Conservation (phyloP, 64 coral and sea anemone genomes). For the Actinia equina region DNA sequence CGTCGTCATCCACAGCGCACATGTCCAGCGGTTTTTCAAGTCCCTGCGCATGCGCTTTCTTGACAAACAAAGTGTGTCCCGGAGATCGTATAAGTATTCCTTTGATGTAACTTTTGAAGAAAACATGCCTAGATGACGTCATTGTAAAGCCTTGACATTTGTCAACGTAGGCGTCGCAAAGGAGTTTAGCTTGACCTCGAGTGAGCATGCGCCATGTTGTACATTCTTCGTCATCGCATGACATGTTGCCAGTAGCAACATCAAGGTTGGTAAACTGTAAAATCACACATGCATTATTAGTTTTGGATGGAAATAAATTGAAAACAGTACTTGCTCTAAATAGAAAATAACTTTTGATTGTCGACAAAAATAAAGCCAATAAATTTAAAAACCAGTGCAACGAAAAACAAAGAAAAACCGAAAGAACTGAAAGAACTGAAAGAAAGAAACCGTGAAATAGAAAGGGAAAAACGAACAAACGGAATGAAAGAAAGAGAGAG, state of each 20-base stretch:
- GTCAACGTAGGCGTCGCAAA: neutral
- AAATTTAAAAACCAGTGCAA: too few relatives aligned
- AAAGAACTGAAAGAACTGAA: too few relatives aligned
- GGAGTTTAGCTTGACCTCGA: neutral
- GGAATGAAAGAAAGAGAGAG: too few relatives aligned
- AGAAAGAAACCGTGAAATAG: too few relatives aligned
- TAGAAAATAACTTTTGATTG: too few relatives aligned
- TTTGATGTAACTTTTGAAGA: neutral
- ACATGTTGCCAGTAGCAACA: neutral
- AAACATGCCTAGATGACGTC: neutral
- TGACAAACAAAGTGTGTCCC: neutral
- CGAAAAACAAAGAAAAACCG: too few relatives aligned
- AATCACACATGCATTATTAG: neutral
- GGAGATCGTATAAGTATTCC: neutral
- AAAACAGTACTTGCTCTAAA: too few relatives aligned
- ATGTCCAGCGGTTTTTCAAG: constrained; percentile 6
- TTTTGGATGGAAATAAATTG: too few relatives aligned
- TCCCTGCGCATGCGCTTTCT: neutral
- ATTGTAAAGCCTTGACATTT: neutral
- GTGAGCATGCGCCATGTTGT: neutral
- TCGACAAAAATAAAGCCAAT: too few relatives aligned
- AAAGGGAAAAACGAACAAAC: too few relatives aligned
- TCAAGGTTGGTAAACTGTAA: neutral
- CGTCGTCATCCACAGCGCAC: neutral
- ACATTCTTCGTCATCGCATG: neutral